Conservation (phyloP, 2,888 invertebrate species). For the Hirtodrosophila histrioides region DNA sequence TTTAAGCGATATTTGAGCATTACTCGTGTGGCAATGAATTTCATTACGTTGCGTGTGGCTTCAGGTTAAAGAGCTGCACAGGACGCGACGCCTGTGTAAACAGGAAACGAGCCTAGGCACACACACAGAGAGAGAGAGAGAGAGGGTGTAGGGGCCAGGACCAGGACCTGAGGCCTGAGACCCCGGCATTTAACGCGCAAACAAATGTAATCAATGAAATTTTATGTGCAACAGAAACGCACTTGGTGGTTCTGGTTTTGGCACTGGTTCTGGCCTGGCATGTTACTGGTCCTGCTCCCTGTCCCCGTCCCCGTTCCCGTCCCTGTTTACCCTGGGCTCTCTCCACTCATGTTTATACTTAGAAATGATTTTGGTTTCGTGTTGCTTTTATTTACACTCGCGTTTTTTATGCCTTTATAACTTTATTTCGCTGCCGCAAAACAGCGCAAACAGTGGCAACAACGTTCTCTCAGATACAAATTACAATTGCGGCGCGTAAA, state of each 20-base stretch:
- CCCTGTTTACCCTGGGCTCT: no score
- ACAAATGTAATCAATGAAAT: slow-evolving; percentile 81
- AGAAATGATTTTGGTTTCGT: slow-evolving; percentile 53
- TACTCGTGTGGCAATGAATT: slow-evolving; percentile 48
- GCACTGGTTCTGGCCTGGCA: slow-evolving; percentile 7
- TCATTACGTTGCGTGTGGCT: slow-evolving; percentile 64
- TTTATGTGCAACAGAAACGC: slow-evolving; percentile 80
- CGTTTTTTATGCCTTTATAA: slow-evolving; percentile 73
- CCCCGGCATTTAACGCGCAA: slow-evolving; percentile 70
- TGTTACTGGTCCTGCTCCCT: no score
- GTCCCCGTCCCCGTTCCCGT: no score
- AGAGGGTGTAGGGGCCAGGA: slow-evolving; percentile 17
- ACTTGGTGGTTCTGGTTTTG: slow-evolving; percentile 36
- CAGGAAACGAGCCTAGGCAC: slow-evolving; percentile 73
- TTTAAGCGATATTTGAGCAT: slow-evolving; percentile 40
- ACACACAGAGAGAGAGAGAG: slow-evolving; percentile 23
- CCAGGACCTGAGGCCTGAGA: slow-evolving; percentile 33
- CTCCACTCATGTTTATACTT: slow-evolving; percentile 57
- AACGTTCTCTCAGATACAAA: slow-evolving; percentile 59
- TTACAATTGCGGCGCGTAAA: slow-evolving; percentile 69
- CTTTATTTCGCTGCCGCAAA: slow-evolving; percentile 74
- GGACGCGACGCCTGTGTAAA: slow-evolving; percentile 73
- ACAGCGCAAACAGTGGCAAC: slow-evolving; percentile 37
- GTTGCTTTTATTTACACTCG: slow-evolving; percentile 58
- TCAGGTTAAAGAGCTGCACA: slow-evolving; percentile 56